Evolutionary conservation across 2,797 vertebrate species (phyloP), one percentile per base, ranked within the genome.

Genomic region (Hydrocynus forskahlii): DNA sequence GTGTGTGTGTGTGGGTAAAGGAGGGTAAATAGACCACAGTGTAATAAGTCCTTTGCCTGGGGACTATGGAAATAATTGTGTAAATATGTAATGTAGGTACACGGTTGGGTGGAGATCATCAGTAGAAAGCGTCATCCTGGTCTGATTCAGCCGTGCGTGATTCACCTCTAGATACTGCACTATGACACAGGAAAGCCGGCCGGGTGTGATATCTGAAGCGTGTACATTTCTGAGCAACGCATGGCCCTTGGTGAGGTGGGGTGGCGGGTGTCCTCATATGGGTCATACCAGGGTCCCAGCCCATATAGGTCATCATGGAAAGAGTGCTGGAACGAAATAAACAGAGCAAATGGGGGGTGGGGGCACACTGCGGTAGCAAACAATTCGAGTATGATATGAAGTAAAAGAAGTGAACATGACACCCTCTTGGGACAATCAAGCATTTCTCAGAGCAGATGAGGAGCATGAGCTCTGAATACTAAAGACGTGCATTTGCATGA

Each of bases 1-100:
- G 63, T 50, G 75, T 55, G 48, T 59, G 43, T 78, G n/a, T 40
- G 13, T 40, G 72, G 12, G 59, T 60, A 13, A 48, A 69, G 7
- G 21, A 2, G 54, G 64, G 38, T 29, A 52, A 57, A 76, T 54
- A 48, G 43, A 40, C 59, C 35, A 52, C 29, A n/a, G 45, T 2
- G 80, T 79, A 86, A 88, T 87, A 86, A 89, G 73, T 68, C 86
- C 72, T 67, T 59, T 64, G 82, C 86, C 75, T 19, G 75, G 71
- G 84, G 77, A 89, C 83, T 79, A 81, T 86, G 88, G 89, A 84
- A 90, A 86, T 64, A 63, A 87, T 73, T 80, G 75, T 59, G 78
- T 86, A 81, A 89, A 88, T 90, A 90, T 88, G 89, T 89, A 89
- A 81, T 78, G 80, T 69, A 78, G 64, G 68, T 60, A 87, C 63